Evolutionary conservation across 1,140 invertebrate species (phyloP), one percentile per base, ranked within the genome.

Genomic region (Cotesia vestalis): DNA sequence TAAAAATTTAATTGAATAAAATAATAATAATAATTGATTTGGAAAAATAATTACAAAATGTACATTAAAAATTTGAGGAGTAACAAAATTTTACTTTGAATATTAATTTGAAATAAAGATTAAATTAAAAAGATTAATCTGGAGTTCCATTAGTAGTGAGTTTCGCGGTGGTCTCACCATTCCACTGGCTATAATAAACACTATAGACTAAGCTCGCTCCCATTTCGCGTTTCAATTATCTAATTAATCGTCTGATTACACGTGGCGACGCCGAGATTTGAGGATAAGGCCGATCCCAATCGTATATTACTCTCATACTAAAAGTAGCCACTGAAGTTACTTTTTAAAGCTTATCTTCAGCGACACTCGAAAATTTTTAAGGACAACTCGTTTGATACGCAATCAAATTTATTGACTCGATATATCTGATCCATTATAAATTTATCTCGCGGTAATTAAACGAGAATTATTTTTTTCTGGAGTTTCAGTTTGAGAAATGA

Each of bases 101-200:
- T 27, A 27, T 27, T 17, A 17, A 17, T 17, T 17, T 17, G 17
- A 17, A 17, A 66, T 66, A 76, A 69, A 72, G 71, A 77, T 79
- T 79, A 79, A 80, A 79, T 78, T 78, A 73, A 69, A 75, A 77
- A 80, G 80, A 81, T 81, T 81, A 79, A 81, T 81, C 79, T 79
- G 77, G 67, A 74, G 67, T 66, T 71, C 74, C 79, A 81, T 81
- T 81, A 81, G 75, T 46, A 46, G 1, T 6, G 40, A 46, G 11
- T 71, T 73, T 77, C 72, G 36, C 63, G 71, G 67, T 73, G 69
- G 70, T 67, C 36, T 57, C 52, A 60, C 14, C 27, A 27, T 27
- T 27, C 27, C 27, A 27, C 27, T 27, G 27, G 3, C 27, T 27
- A 27, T 27, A 27, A 27, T 27, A 27, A 27, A 27, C 27, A 27